Conservation (phyloP, 37 sponge, comb jelly and placozoan species). For the Spongia lamella region DNA sequence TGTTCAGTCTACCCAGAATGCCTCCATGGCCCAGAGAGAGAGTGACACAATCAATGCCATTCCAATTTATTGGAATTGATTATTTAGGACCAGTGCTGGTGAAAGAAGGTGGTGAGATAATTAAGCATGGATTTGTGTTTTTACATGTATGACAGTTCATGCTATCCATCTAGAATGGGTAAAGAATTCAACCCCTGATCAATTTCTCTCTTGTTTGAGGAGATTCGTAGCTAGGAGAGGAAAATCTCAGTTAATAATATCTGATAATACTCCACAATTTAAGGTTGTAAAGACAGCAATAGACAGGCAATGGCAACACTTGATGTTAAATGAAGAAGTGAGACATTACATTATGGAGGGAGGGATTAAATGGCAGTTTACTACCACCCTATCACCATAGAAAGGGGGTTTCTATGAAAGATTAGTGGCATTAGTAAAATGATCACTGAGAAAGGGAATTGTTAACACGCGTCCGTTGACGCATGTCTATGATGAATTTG, state of each 20-base stretch:
- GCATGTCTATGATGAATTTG: too few species aligned
- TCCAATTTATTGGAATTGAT: constrained; percentile 32
- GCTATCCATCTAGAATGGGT: constrained; percentile 48
- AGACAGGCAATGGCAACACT: too few species aligned
- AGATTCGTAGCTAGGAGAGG: constrained; percentile 38
- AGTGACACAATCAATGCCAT: constrained; percentile 26
- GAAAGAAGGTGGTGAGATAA: constrained; percentile 32
- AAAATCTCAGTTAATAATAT: constrained; percentile 19
- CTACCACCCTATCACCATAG: too few species aligned
- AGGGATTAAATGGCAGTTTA: too few species aligned
- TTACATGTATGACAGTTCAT: constrained; percentile 21
- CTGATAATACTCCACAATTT: constrained; percentile 50
- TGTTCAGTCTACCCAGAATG: too few species aligned
- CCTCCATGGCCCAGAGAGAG: constrained; percentile 18
- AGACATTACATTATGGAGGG: too few species aligned
- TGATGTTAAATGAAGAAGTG: too few species aligned
- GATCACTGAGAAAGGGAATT: too few species aligned
- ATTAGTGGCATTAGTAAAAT: too few species aligned
- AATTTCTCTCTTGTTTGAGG: constrained; percentile 30
- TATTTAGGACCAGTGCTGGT: constrained; percentile 36
- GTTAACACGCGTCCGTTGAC: too few species aligned
- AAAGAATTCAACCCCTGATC: constrained; percentile 23
- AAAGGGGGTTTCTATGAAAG: too few species aligned
- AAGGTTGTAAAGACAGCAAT: too few species aligned
- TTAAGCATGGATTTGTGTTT: constrained; percentile 36